Base-by-base conservation (phyloP, 92 coral and sea anemone species). In the Phymanthus crucifer region DNA sequence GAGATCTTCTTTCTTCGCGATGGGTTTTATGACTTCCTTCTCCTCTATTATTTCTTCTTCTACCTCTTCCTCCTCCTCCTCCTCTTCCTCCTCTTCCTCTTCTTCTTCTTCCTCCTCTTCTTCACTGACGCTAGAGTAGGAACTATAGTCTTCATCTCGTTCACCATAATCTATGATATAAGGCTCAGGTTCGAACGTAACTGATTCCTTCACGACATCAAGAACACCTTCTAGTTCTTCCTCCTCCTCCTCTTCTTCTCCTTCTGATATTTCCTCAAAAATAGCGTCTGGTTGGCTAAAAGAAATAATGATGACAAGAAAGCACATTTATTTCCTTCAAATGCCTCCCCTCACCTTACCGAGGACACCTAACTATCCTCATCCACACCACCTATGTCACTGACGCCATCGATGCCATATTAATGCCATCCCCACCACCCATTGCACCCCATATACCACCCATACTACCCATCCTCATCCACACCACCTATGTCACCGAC, bases 241-340 rank as follows among this genome's bases (percentile, higher is more conserved):
- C 45, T 47, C 78, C 5, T 70, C 79, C 23, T 84, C 84, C 8
- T 77, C 79, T 19, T 78, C 88, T 17, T 84, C 88, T 48, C 47
- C 83, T 16, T 68, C 83, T 4, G 85, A 81, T 71, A 72, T 72
- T 37, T 81, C 85, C 67, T 81, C 85, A 34, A 81, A 54, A 52
- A 81, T 81, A 4, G 85, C 71, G 17, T 75, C 79, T 17, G 79
- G 67, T 35, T 75, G 79, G 17, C 79, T 75, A 27, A 75, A 12
- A 17, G 34, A 14, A 21, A 35, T 17, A 17, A 75, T 10, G 48
- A 43, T 43, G 48, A 43, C 14, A 17, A 43, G 10, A 17, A 43
- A 14, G 14, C 0, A 5, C 48, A 43, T 5, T 8, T 17, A 5
- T 7, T n/a, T n/a, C n/a, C n/a, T n/a, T n/a, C n/a, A n/a, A n/a